A percentile compares a stretch with the other conserved stretches of the same genome.
Evolutionary conservation across 2,888 invertebrate species (phyloP).

Genomic region (Sesamia inferens): DNA sequence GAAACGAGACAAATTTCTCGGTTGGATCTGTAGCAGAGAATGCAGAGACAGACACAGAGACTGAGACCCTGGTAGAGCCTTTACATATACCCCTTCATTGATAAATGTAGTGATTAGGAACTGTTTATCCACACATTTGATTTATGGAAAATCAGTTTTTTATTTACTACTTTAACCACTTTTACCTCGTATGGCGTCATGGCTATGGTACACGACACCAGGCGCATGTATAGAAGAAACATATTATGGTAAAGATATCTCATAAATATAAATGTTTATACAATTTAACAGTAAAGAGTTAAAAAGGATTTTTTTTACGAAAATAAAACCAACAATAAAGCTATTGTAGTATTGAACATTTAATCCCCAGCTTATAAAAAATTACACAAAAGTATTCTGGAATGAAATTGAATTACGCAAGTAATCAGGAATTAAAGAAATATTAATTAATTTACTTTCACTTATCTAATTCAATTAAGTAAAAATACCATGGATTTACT

Average conservation of each 20-base stretch:
- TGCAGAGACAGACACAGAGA: too few species aligned
- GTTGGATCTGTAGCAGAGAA: too few species aligned
- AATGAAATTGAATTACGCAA: slow-evolving; percentile 87
- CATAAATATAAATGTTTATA: too few species aligned
- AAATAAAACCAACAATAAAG: slow-evolving; percentile 63
- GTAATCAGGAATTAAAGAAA: slow-evolving; percentile 87
- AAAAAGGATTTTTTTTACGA: neutral
- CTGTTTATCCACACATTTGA: too few species aligned
- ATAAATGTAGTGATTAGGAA: too few species aligned
- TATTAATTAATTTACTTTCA: slow-evolving; percentile 82
- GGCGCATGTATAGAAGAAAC: neutral
- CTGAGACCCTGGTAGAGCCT: too few species aligned
- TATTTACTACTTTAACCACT: too few species aligned
- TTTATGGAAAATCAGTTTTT: too few species aligned
- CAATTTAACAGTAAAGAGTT: neutral
- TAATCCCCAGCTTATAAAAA: slow-evolving; percentile 87
- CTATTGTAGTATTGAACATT: slow-evolving; percentile 82
- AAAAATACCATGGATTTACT: slow-evolving; percentile 82
- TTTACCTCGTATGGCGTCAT: too few species aligned
- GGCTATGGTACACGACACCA: too few species aligned
- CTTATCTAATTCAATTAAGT: slow-evolving; percentile 86
- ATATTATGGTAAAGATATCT: neutral
- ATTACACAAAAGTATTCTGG: slow-evolving; percentile 86
- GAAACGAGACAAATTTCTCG: too few species aligned
- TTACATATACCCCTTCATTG: too few species aligned